Evolutionary conservation across 2,888 invertebrate species (phyloP), one percentile per base, ranked within the genome.

Genomic region (Trachelus stipa): DNA sequence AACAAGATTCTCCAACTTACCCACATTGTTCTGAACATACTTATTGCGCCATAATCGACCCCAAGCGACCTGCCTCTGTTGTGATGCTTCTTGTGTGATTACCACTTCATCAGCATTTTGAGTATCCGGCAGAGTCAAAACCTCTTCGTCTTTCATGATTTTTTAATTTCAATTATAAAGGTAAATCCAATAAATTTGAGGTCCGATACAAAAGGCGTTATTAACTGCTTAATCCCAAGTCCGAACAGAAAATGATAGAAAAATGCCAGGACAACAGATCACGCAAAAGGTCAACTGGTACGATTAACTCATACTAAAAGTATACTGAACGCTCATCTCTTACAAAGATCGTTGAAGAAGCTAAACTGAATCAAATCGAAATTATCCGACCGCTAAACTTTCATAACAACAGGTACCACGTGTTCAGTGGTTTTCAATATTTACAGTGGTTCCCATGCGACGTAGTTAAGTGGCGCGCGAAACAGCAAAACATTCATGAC

Each of bases 111-210:
- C 88, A 3, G 78, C 85, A 69, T 87, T 85, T 79, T 90, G 90
- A 0, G 90, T 90, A 35, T 88, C 88, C 9, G 90, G 89, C 69
- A 87, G 79, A 40, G 85, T 87, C 30, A 81, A 75, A 11, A 85
- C 83, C 34, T 82, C 77, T 6, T 80, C 80, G 68, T 84, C 82
- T 4, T 31, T 69, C 37, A 34, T 69, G 30, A 56, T 74, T 78
- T 80, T 81, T 37, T 78, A 23, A 56, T 56, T 15, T 23, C 23
- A 56, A 23, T 56, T 56, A 56, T 23, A 56, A 23, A 23, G 9
- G 9, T 2, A 56, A 23, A 56, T 23, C 56, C 15, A 56, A 56
- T 23, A 56, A 56, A 15, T 56, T 9, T 9, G 23, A 56, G 23
- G 1, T 56, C 23, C 56, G 56, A 9, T 1, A 56, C 23, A 56